Conservation (phyloP, 2,113 vertebrate genomes). For the Verasper variegatus region DNA sequence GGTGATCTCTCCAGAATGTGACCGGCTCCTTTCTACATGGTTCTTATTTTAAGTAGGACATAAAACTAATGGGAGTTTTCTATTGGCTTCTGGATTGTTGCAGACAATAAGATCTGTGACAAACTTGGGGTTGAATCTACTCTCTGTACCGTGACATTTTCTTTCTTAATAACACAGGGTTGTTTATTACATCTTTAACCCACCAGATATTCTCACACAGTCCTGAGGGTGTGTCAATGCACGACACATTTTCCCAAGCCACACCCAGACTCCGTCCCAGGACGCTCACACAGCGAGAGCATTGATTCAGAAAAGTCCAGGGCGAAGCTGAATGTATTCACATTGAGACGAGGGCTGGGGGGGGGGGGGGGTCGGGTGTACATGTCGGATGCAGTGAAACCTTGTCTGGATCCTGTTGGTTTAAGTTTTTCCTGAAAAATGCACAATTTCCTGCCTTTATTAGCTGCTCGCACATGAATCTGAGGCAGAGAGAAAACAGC, state of each 20-base stretch:
- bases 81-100: too few relatives aligned
- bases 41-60: too few relatives aligned
- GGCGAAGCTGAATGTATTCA: too few relatives aligned
- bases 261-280: slow-evolving; percentile 36
- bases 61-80: too few relatives aligned
- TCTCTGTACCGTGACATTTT: not conserved
- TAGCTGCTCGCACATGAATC: slow-evolving; percentile 43
- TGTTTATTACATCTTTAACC: not conserved
- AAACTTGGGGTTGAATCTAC: too few relatives aligned
- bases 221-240: slow-evolving; percentile 47
- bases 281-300: slow-evolving; percentile 22
- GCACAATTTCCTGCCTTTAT: slow-evolving; percentile 60
- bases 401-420: too few relatives aligned
- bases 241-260: slow-evolving; percentile 34
- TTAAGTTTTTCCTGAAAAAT: slow-evolving; percentile 16
- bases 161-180: not conserved
- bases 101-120: too few relatives aligned
- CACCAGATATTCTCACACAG: not conserved
- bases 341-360: not conserved
- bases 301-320: slow-evolving; percentile 49
- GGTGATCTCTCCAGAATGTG: too few relatives aligned
- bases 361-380: too few relatives aligned
- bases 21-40: too few relatives aligned
- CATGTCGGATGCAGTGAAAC: too few relatives aligned
- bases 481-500: too few relatives aligned